Conservation (phyloP, 92 coral and sea anemone genomes). For the Palythoa caribaeorum region DNA sequence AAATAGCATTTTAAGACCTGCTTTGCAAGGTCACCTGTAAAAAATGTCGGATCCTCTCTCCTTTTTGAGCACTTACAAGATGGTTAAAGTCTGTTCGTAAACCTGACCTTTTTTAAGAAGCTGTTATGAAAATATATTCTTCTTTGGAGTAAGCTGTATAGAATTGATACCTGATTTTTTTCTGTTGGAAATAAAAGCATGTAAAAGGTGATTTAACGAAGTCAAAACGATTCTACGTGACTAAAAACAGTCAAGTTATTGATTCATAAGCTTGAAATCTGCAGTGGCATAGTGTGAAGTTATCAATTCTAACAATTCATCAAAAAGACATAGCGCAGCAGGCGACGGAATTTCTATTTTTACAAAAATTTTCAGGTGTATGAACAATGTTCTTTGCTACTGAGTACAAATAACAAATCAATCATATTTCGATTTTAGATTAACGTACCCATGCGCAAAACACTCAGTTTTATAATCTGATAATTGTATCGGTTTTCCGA, state of each 20-base stretch:
- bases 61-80: not conserved
- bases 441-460: not conserved
- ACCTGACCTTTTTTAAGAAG: not conserved
- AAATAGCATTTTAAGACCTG: constrained; percentile 73
- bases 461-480: too few relatives aligned
- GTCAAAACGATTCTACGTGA: not conserved
- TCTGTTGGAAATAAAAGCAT: not conserved
- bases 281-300: constrained; percentile 6
- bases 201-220: not conserved
- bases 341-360: constrained; percentile 41
- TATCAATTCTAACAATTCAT: constrained; percentile 3
- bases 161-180: not conserved
- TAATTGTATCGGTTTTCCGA: too few relatives aligned
- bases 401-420: not conserved
- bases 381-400: not conserved
- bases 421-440: not conserved
- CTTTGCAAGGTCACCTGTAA: constrained; percentile 48
- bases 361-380: constrained; percentile 1
- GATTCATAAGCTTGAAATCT: not conserved
- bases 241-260: not conserved
- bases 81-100: constrained; percentile 7
- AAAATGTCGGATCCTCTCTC: not conserved
- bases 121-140: not conserved
- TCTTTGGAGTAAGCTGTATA: not conserved
- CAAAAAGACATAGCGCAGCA: constrained; percentile 13